Base-by-base conservation (phyloP, 2,888 invertebrate species). In the Drosophila quinaria region DNA sequence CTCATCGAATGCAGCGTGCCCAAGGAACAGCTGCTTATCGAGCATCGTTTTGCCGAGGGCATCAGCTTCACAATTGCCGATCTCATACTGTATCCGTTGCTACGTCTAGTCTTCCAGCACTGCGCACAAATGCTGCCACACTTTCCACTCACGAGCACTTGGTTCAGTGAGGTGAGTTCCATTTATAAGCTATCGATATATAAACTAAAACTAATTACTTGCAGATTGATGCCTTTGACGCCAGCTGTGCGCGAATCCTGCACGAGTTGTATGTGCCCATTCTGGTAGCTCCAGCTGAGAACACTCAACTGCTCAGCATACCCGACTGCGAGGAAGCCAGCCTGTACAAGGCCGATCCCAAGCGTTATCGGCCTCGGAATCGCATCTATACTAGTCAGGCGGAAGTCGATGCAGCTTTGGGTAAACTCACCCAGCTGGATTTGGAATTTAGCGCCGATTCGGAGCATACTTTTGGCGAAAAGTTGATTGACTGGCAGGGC, bases 1-100 rank as follows among this genome's bases (percentile, higher is more conserved):
- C 93, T 94, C 91, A 90, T 94, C 42, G 86, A 91, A 47, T 89
- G 90, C 49, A 92, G 95, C 33, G 81, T 87, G 19, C 92, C 92
- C 10, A 92, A 92, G 74, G 92, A 92, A 54, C 73, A 88, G 11
- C 77, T 92, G 33, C 69, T 85, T 1, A 92, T 92, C 6, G 94
- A 93, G 39, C 98, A 98, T 91, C 93, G 94, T 54, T 98, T 95
- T 93, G 96, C 97, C 2, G 98, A 98, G 93, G 98, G 97, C 1
- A 95, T 96, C 1, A 94, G 94, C 74, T 94, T 98, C 87, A 97
- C 97, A 0, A 93, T 98, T 78, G 96, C 98, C 4, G 98, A 98
- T 92, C 91, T 97, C 42, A 94, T 98, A 66, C 93, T 98, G 63
- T 95, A 96, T 81, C 95, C 96, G 1, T 95, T 95, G 84, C 94